Conservation (phyloP, 2,888 invertebrate genomes). For the Smittia sp. region DNA sequence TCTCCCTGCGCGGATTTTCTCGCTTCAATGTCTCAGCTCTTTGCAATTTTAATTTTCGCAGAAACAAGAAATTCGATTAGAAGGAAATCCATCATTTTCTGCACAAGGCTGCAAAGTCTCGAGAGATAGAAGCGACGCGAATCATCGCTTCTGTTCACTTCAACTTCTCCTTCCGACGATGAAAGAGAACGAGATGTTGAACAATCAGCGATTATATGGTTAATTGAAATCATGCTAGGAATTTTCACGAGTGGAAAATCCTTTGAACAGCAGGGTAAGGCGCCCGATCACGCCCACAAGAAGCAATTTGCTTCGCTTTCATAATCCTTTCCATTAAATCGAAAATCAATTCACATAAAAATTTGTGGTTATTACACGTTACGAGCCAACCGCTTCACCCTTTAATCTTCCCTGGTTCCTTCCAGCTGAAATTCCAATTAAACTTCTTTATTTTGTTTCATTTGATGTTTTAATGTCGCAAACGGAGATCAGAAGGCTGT, state of each 20-base stretch:
- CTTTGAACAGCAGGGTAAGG: not conserved
- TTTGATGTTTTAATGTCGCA: conserved; percentile 23
- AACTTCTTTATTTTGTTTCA: conserved; percentile 17
- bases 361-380: conserved; percentile 26
- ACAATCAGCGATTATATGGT: conserved; percentile 3
- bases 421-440: not conserved
- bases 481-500: not conserved
- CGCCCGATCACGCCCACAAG: conserved; percentile 20
- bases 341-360: conserved; percentile 29
- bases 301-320: conserved; percentile 14
- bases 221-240: conserved; percentile 1
- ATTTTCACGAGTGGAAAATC: conserved; percentile 9
- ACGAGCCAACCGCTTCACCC: not conserved
- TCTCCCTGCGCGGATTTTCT: not conserved
- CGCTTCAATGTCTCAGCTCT: not conserved
- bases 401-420: conserved; percentile 13
- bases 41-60: conserved; percentile 15
- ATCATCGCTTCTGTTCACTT: not conserved
- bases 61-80: conserved; percentile 11
- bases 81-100: conserved; percentile 33
- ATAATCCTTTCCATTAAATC: conserved; percentile 22
- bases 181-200: not conserved
- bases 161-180: not conserved
- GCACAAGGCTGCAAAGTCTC: not conserved
- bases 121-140: not conserved